Evolutionary conservation across 2,797 vertebrate species (phyloP).

Genomic region (Fratercula arctica): DNA sequence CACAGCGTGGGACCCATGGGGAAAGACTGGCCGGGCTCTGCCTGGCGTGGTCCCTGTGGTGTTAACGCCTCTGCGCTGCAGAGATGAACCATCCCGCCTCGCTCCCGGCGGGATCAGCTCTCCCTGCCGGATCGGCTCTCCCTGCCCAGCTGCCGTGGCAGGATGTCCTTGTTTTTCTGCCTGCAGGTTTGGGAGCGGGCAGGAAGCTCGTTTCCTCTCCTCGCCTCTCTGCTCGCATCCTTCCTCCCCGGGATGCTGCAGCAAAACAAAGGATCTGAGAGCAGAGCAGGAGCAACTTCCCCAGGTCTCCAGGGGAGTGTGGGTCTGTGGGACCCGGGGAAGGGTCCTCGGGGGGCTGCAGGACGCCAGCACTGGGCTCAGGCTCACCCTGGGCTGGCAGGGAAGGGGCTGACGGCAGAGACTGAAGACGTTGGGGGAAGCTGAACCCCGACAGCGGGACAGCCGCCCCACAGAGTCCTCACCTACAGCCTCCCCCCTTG

Average conservation of each 20-base stretch:
- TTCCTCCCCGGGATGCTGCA: neutral
- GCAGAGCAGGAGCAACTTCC: neutral
- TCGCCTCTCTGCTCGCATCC: neutral
- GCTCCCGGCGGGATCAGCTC: neutral
- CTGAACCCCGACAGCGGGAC: rapidly evolving
- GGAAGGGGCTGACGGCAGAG: neutral
- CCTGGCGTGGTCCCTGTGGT: neutral
- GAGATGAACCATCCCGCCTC: neutral
- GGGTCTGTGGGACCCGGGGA: neutral
- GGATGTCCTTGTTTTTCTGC: neutral
- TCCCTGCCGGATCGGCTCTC: neutral
- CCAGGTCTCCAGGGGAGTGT: neutral
- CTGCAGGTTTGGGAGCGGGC: neutral
- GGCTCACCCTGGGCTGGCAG: neutral
- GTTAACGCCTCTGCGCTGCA: rapidly evolving
- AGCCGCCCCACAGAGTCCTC: neutral
- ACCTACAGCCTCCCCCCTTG: neutral
- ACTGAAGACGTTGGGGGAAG: neutral
- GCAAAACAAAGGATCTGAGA: neutral
- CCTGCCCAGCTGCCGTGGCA: neutral
- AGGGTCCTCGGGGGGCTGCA: neutral
- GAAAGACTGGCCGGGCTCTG: neutral
- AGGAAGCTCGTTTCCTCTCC: neutral
- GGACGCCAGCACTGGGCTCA: rapidly evolving
- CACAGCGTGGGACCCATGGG: rapidly evolving